Base-by-base conservation (phyloP, 30 jellyfish, hydroid and myxozoan genomes). In the Haliclystus octoradiatus region DNA sequence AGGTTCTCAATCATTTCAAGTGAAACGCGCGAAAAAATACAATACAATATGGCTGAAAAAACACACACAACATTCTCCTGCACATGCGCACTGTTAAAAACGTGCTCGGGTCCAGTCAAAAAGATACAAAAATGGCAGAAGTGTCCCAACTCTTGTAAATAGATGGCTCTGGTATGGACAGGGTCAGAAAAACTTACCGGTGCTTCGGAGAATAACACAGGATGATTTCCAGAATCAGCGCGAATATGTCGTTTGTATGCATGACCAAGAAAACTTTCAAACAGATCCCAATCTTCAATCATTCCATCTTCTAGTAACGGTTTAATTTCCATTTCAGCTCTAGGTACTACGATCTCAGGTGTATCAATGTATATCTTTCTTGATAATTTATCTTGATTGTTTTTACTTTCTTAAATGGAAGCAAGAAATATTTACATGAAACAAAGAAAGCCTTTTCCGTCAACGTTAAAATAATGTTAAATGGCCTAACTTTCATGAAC, bases 171-270 rank as follows among this genome's bases (percentile, higher is more conserved):
- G n/a, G n/a, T n/a, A n/a, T n/a, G n/a, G n/a, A n/a, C n/a, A n/a
- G n/a, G n/a, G n/a, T n/a, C n/a, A n/a, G n/a, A 79, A 31, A 51
- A 25, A 35, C 94, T 49, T 75, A 88, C 99, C 26, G 96, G 94
- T 4, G 95, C 94, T 61, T 92, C 99, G 9, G 96, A 74, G 87
- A 92, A 71, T 22, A 92, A 82, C 31, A 92, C 99, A 5, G 99
- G 99, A 72, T 92, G 99, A 0, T 73, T 71, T 25, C 71, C 94
- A 2, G 99, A 35, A 25, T 70, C 80, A 14, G 93, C 90, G n/a
- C 95, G 80, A 23, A 92, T 80, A 70, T 84, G 96, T 31, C 80
- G 63, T 50, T 75, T 74, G 71, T 84, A 92, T n/a, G 86, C 53
- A 62, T 92, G 93, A 60, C 79, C 83, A n/a, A 92, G 74, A 28